Evolutionary conservation across 2,113 vertebrate species (phyloP).

Genomic region (Mastomys natalensis): DNA sequence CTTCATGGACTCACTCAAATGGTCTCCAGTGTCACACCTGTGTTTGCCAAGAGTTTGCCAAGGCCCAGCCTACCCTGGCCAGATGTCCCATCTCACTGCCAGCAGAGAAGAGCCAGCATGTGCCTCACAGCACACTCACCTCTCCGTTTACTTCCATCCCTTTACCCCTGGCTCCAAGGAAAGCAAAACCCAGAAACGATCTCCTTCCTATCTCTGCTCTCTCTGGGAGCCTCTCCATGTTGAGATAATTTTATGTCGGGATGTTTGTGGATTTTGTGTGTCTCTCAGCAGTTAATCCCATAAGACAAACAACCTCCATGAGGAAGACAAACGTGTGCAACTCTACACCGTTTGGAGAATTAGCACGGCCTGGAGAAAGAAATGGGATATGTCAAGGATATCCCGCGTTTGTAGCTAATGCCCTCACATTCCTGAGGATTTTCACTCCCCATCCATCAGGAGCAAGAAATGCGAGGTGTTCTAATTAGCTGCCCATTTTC

Average conservation of each 20-base stretch:
- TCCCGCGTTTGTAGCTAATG: slow-evolving; percentile 82
- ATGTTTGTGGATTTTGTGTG: slow-evolving; percentile 55
- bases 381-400: slow-evolving; percentile 78
- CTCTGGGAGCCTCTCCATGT: neutral
- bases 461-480: slow-evolving; percentile 75
- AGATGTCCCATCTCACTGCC: neutral
- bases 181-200: neutral
- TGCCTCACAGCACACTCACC: rapidly evolving
- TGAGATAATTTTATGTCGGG: neutral
- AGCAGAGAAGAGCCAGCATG: rapidly evolving
- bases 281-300: slow-evolving; percentile 82
- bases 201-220: neutral
- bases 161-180: neutral
- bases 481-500: slow-evolving; percentile 85
- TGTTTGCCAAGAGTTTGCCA: neutral
- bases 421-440: slow-evolving; percentile 88
- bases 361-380: slow-evolving; percentile 73
- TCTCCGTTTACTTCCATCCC: neutral
- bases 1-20: neutral
- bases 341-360: slow-evolving; percentile 78
- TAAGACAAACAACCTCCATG: slow-evolving; percentile 87
- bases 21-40: neutral
- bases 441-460: slow-evolving; percentile 85
- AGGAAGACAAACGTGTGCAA: slow-evolving; percentile 84
- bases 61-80: neutral